Evolutionary conservation across 30 jellyfish, hydroid and myxozoan genomes (phyloP).

Genomic region (Calvadosia cruxmelitensis): DNA sequence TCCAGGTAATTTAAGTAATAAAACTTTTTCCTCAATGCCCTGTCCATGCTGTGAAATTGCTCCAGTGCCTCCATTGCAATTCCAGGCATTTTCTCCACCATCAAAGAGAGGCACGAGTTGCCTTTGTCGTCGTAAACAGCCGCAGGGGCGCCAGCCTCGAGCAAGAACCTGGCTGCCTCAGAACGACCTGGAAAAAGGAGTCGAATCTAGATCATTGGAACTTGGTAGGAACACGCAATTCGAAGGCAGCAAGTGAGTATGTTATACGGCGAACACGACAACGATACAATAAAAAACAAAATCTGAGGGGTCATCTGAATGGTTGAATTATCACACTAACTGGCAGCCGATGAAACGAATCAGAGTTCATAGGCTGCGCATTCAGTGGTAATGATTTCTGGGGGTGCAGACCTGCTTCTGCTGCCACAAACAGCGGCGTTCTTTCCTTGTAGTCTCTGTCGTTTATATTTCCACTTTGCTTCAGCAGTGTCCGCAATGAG

Average conservation of each 20-base stretch:
- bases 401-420: constrained; percentile 49
- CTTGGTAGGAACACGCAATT: too few relatives aligned
- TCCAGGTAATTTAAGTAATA: constrained; percentile 57
- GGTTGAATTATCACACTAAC: too few relatives aligned
- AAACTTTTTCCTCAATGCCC: constrained; percentile 66
- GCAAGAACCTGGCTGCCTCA: constrained; percentile 68
- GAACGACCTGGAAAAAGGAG: constrained; percentile 73
- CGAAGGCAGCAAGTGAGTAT: too few relatives aligned
- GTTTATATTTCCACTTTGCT: constrained; percentile 51
- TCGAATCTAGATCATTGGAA: too few relatives aligned
- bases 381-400: too few relatives aligned
- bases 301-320: too few relatives aligned
- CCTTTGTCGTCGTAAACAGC: constrained; percentile 86
- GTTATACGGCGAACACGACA: too few relatives aligned
- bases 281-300: too few relatives aligned
- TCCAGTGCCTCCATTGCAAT: constrained; percentile 84
- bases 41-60: constrained; percentile 71
- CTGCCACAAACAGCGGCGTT: constrained; percentile 84
- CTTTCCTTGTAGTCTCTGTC: constrained; percentile 70
- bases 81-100: constrained; percentile 85
- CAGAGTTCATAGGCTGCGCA: too few relatives aligned
- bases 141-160: constrained; percentile 93
- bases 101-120: constrained; percentile 69
- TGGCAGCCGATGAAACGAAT: too few relatives aligned
- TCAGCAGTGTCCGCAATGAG: constrained; percentile 31